A percentile compares a stretch with the other conserved stretches of the same genome.
Conservation (phyloP, 92 coral and sea anemone genomes). For the Palythoa grandiflora region DNA sequence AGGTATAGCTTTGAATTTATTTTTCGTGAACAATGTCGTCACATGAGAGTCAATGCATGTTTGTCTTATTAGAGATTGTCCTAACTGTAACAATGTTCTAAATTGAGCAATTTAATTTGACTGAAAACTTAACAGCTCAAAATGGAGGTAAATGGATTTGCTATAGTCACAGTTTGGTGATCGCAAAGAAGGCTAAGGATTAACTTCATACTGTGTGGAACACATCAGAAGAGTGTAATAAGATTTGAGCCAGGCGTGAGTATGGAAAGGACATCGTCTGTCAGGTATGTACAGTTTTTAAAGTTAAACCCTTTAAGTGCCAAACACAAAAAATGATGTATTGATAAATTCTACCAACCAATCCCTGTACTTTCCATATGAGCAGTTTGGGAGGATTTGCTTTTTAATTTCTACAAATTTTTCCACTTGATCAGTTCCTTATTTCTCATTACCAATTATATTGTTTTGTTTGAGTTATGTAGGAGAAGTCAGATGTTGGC, state of each 20-base stretch:
- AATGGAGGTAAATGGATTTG: slow-evolving; percentile 46
- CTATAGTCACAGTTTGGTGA: slow-evolving; percentile 37
- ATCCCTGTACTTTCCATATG: no score
- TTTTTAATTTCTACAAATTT: neutral
- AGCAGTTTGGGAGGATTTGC: no score
- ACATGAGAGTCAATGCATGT: slow-evolving; percentile 15
- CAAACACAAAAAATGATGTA: no score
- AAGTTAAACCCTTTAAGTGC: neutral
- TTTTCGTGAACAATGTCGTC: slow-evolving; percentile 29
- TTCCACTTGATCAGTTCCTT: no score
- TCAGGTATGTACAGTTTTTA: slow-evolving; percentile 19
- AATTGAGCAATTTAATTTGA: slow-evolving; percentile 46
- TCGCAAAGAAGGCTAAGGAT: neutral
- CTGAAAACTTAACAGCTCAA: slow-evolving; percentile 51
- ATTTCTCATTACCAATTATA: no score
- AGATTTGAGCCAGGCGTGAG: slow-evolving; percentile 22
- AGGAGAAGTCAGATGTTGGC: no score
- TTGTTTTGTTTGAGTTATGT: no score
- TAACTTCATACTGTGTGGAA: neutral
- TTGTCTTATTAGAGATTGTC: slow-evolving; percentile 12
- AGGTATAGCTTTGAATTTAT: slow-evolving; percentile 52
- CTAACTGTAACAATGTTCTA: slow-evolving; percentile 1
- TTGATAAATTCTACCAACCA: no score
- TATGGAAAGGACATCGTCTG: neutral
- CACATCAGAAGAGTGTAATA: neutral